phyloP scores from a whole-genome alignment of 2,888 invertebrate species.

The Hydropsyche betteni region DNA sequence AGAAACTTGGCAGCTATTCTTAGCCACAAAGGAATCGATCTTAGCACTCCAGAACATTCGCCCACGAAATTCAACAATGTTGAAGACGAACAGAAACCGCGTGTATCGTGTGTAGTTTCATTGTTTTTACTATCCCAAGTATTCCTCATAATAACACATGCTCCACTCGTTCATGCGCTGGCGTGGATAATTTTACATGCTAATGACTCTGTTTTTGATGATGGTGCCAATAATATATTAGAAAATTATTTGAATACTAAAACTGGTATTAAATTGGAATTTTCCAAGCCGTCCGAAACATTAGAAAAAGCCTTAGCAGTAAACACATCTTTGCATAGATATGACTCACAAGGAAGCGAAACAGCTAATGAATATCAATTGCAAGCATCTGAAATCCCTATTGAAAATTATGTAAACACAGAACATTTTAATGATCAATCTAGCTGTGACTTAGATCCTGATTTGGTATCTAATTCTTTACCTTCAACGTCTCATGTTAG shows the following conservation, averaged over 20 bases:
- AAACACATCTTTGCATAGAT: slow-evolving; percentile 45
- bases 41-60: slow-evolving; percentile 59
- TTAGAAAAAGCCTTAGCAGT: slow-evolving; percentile 77
- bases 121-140: slow-evolving; percentile 93
- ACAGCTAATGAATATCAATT: slow-evolving; percentile 31
- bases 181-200: slow-evolving; percentile 92
- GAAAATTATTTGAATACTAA: slow-evolving; percentile 71
- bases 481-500: slow-evolving; percentile 67
- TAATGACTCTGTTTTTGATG: slow-evolving; percentile 75
- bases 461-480: slow-evolving; percentile 63
- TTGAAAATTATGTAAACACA: slow-evolving; percentile 35
- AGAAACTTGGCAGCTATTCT: slow-evolving; percentile 72
- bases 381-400: slow-evolving; percentile 29
- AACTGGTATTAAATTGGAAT: slow-evolving; percentile 68
- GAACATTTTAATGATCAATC: slow-evolving; percentile 60
- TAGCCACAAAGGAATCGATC: slow-evolving; percentile 67
- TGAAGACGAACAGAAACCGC: slow-evolving; percentile 71
- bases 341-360: slow-evolving; percentile 34
- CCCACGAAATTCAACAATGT: slow-evolving; percentile 59
- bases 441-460: slow-evolving; percentile 65
- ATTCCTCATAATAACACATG: slow-evolving; percentile 91
- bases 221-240: slow-evolving; percentile 73
- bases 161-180: slow-evolving; percentile 87
- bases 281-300: slow-evolving; percentile 77
- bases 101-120: slow-evolving; percentile 89